These are phyloP conservation scores for Rostratula benghalensis DNA, from an alignment of 2,113 vertebrate genomes.

Conservation along the genomic window DNA sequence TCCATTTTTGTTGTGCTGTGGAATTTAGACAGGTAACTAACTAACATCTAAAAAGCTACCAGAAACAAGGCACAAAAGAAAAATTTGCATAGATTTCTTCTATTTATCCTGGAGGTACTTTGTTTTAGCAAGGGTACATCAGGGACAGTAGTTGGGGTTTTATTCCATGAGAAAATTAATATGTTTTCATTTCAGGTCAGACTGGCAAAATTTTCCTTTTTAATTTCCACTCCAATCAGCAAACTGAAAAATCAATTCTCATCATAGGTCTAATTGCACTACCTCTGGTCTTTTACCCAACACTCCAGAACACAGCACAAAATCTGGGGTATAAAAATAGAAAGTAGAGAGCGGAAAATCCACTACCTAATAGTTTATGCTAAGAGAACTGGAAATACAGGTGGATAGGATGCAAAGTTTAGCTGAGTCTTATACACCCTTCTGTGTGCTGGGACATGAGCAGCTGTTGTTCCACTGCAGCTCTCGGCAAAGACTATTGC, in stretches of 20 bases:
- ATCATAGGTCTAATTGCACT: not conserved
- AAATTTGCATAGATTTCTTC: not conserved
- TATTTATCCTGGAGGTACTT: not conserved
- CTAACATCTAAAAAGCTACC: not conserved
- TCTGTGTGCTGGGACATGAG: not conserved
- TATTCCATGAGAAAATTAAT: not conserved
- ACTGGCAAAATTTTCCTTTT: slow-evolving; percentile 7
- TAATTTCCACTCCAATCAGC: slow-evolving; percentile 22
- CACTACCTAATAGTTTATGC: not conserved
- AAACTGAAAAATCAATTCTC: slow-evolving; percentile 32
- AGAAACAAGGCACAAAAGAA: not conserved
- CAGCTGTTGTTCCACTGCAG: not conserved
- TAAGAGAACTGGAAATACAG: not conserved
- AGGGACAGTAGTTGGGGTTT: not conserved
- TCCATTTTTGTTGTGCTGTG: not conserved
- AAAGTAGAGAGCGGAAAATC: not conserved
- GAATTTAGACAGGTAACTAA: not conserved
- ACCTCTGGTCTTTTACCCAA: not conserved
- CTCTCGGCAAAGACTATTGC: rapidly evolving
- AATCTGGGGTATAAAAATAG: not conserved
- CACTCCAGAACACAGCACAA: not conserved
- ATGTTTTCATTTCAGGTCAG: not conserved
- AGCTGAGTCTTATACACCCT: not conserved
- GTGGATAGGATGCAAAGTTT: not conserved
- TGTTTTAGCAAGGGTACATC: not conserved